Evolutionary conservation across 2,888 invertebrate genomes (phyloP), one percentile per base, ranked within the genome.

Genomic region (Crioceris asparagi): DNA sequence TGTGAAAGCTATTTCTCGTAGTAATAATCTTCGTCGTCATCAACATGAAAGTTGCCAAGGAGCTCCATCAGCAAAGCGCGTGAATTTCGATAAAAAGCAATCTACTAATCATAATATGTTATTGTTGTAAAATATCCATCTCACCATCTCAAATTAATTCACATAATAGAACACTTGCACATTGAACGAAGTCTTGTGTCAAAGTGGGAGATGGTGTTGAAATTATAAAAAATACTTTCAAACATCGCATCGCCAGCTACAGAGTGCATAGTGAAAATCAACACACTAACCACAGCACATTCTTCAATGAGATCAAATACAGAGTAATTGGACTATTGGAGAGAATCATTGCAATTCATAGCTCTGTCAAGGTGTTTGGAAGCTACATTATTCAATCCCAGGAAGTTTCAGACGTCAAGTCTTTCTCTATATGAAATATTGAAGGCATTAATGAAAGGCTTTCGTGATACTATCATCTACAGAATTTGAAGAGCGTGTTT

Each of bases 351-450:
- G 12, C 10, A 34, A n/a, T 15, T 3, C 11, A 26, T 8, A 34
- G 25, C 15, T 5, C 17, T 6, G 10, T 29, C 14, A 29, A 29
- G 15, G 35, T 29, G 3, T 25, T 34, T 14, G 33, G 33, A 6
- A 33, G n/a, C 3, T 25, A 33, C 23, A n/a, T 25, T 6, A 19
- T 25, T 8, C 33, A 33, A 23, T 21, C 33, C 2, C 19, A 23
- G 12, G 23, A 23, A 33, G 6, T 25, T 4, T 12, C 11, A 8
- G 12, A 27, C 15, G 15, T 27, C 12, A 27, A 27, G 2, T 11
- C 27, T 6, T 27, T 27, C 12, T 14, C 12, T 27, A 11, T 4
- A 34, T 8, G 1, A 4, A 29, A 29, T 16, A 11, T 7, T 27
- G 7, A 6, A 12, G 12, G 11, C 4, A 14, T 12, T 27, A 14